These are phyloP conservation scores for Nycteola revayana DNA, from an alignment of 2,888 invertebrate species.

Conservation along the genomic window DNA sequence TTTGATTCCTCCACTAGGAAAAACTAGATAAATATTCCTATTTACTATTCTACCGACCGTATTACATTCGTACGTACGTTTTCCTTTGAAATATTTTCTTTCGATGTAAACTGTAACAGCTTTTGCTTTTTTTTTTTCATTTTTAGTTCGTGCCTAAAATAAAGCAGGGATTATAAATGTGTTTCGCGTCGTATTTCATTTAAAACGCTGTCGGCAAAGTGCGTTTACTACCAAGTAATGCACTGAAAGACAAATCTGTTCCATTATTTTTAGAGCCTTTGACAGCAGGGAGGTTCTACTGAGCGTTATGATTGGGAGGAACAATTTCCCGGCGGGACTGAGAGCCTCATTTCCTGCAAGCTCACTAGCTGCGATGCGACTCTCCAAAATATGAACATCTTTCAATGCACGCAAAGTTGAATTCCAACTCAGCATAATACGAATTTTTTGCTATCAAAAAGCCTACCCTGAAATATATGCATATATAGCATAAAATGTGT, in stretches of 20 bases:
- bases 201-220: constrained; percentile 35
- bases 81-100: constrained; percentile 9
- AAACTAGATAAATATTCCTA: constrained; percentile 27
- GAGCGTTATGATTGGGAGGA: constrained; percentile 74
- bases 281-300: constrained; percentile 65
- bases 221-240: constrained; percentile 43
- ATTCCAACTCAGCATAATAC: too few relatives aligned
- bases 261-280: constrained; percentile 68
- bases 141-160: background rate
- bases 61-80: constrained; percentile 12
- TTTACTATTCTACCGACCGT: constrained; percentile 19
- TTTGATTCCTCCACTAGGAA: constrained; percentile 44
- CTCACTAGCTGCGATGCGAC: constrained; percentile 56
- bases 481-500: too few relatives aligned
- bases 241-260: constrained; percentile 64
- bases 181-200: too few relatives aligned
- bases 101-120: constrained; percentile 2
- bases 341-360: constrained; percentile 75
- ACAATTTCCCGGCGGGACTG: constrained; percentile 77
- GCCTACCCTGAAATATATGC: too few relatives aligned
- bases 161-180: too few relatives aligned
- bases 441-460: too few relatives aligned
- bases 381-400: constrained; percentile 72
- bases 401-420: constrained; percentile 66
- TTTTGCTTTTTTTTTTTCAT: constrained; percentile 8